Base-by-base conservation (phyloP, 2,113 vertebrate genomes). In the Rousettus leschenaultii region DNA sequence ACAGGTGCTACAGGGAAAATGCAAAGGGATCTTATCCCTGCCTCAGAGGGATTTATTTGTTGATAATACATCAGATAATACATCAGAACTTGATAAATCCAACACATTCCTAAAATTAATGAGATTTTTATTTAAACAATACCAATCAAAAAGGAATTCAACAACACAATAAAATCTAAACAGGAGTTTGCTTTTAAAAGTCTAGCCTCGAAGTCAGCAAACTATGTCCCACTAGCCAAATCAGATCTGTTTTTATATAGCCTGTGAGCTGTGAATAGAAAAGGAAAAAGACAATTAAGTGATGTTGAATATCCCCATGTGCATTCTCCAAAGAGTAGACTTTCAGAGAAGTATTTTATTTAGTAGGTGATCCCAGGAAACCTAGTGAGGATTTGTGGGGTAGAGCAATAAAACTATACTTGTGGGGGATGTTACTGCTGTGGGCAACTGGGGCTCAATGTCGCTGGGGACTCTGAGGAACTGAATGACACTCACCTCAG, bases 11-110 rank as follows among this genome's bases (percentile, higher is more conserved):
- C 13, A 33, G 57, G 73, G 10, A 80, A 93, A 91, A 82, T 40
- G 10, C 73, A 85, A 66, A 88, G 6, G n/a, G 14, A 43, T 78
- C 48, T 30, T 55, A n/a, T 77, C 18, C 66, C 4, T 73, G 45
- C 24, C 45, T 55, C 91, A 30, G 30, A 55, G 87, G 26, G 33
- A 91, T 90, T 75, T 94, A 45, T 96, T 87, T 94, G 28, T 80
- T 78, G 28, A 51, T 40, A 48, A 73, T 51, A 51, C 48, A 51
- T 51, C 48, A 51, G 57, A 26, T 59, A 59, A 59, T 51, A 63
- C 45, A 63, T 74, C 43, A n/a, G n/a, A 91, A 79, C 10, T 92
- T 79, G 53, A 63, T 87, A 83, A 78, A 86, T 38, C 4, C 8
- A 59, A 45, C 8, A 7, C 13, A 53, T 75, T 66, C 24, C 30